phyloP scores from a whole-genome alignment of 2,888 invertebrate species.

The Notodonta ziczac region DNA sequence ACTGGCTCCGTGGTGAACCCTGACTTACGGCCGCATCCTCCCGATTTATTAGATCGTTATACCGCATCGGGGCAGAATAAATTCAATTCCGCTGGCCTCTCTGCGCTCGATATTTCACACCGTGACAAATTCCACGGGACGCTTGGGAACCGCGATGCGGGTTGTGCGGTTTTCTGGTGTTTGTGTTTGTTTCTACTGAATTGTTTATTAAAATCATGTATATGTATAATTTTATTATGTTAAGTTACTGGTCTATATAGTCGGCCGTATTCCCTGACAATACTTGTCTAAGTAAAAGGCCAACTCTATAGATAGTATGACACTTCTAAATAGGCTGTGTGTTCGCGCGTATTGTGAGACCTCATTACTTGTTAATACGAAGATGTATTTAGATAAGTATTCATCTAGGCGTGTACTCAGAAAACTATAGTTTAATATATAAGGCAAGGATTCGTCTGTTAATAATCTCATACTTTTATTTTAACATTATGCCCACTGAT shows the following conservation, averaged over 20 bases:
- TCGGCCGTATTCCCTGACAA: too few relatives aligned
- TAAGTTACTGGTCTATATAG: not conserved
- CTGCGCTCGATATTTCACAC: constrained; percentile 66
- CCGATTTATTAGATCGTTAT: constrained; percentile 79
- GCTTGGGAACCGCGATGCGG: constrained; percentile 59
- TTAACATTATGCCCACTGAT: too few relatives aligned
- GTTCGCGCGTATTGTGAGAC: too few relatives aligned
- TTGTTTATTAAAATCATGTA: not conserved
- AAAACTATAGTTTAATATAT: too few relatives aligned
- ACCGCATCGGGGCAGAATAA: constrained; percentile 73
- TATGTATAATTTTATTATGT: not conserved
- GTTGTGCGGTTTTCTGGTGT: constrained; percentile 54
- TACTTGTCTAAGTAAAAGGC: too few relatives aligned
- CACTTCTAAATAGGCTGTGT: too few relatives aligned
- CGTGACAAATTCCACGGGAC: constrained; percentile 61
- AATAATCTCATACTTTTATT: too few relatives aligned
- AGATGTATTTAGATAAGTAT: too few relatives aligned
- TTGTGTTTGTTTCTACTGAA: constrained; percentile 22
- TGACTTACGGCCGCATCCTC: constrained; percentile 69
- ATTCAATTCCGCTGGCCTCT: constrained; percentile 65
- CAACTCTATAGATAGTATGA: too few relatives aligned
- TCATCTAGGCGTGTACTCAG: too few relatives aligned
- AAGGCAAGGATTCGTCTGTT: too few relatives aligned
- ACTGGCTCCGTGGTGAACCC: constrained; percentile 71
- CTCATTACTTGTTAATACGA: too few relatives aligned